Conservation (phyloP, 64 coral and sea anemone species). For the Stichodactyla helianthus region DNA sequence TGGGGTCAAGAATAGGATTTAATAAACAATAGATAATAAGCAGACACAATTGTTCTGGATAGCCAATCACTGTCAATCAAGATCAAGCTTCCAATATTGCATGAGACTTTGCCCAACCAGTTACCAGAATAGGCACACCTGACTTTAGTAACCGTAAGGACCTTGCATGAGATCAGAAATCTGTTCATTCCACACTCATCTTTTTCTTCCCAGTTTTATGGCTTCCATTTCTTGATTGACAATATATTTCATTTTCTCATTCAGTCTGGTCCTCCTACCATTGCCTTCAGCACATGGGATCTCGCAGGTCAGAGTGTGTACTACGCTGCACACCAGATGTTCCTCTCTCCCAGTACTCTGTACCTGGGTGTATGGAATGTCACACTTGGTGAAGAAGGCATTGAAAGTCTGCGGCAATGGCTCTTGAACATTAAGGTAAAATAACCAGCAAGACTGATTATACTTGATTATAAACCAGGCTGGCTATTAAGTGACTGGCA, state of each 20-base stretch:
- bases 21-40: too few species aligned
- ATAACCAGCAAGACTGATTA: background rate
- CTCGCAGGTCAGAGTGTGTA: conserved; percentile 90
- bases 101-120: too few species aligned
- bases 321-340: conserved; percentile 95
- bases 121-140: too few species aligned
- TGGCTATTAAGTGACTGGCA: too few species aligned
- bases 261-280: conserved; percentile 51
- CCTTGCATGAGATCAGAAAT: too few species aligned
- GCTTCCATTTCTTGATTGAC: background rate
- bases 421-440: conserved; percentile 93
- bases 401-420: conserved; percentile 85
- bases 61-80: too few species aligned
- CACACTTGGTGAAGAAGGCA: conserved; percentile 89
- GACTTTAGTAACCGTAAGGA: too few species aligned
- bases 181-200: too few species aligned
- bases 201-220: background rate
- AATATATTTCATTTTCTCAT: background rate
- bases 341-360: conserved; percentile 87
- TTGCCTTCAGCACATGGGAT: conserved; percentile 98
- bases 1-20: too few species aligned
- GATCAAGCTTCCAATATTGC: too few species aligned
- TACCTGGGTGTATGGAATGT: conserved; percentile 97
- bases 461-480: too few species aligned
- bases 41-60: too few species aligned